Evolutionary conservation across 2,888 invertebrate genomes (phyloP).

Genomic region (Bellardia bayeri): DNA sequence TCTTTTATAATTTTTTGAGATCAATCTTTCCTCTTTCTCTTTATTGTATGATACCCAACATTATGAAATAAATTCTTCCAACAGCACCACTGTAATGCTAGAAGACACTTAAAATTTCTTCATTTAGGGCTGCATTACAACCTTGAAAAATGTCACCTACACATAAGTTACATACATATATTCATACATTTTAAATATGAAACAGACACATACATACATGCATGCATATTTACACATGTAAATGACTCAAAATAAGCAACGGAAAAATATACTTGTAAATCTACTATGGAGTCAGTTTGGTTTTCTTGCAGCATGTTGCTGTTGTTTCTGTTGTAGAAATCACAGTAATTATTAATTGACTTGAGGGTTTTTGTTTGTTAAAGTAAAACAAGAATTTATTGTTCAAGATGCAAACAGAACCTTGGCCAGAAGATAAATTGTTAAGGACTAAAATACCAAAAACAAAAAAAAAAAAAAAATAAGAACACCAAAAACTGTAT

Average conservation of each 20-base stretch:
- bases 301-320: slow-evolving; percentile 43
- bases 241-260: slow-evolving; percentile 16
- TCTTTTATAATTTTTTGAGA: too few relatives aligned
- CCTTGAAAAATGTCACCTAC: slow-evolving; percentile 69
- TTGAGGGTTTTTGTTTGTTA: slow-evolving; percentile 58
- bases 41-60: too few relatives aligned
- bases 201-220: not conserved
- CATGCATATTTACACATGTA: not conserved
- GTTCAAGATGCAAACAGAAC: slow-evolving; percentile 51
- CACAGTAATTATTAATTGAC: slow-evolving; percentile 71
- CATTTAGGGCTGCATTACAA: slow-evolving; percentile 47
- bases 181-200: not conserved
- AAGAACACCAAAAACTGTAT: slow-evolving; percentile 18
- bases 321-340: slow-evolving; percentile 39
- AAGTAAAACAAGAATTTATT: slow-evolving; percentile 65
- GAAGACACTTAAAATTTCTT: not conserved
- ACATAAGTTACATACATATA: slow-evolving; percentile 32
- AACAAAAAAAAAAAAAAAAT: not conserved
- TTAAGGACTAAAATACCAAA: slow-evolving; percentile 46
- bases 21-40: too few relatives aligned
- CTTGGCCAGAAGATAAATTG: slow-evolving; percentile 67
- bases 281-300: slow-evolving; percentile 7
- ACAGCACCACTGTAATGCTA: not conserved
- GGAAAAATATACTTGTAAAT: slow-evolving; percentile 19
- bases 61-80: not conserved